A percentile compares a stretch with the other conserved stretches of the same genome.
Evolutionary conservation across 1,140 invertebrate genomes (phyloP).

Genomic region (Saxidomus purpurata): DNA sequence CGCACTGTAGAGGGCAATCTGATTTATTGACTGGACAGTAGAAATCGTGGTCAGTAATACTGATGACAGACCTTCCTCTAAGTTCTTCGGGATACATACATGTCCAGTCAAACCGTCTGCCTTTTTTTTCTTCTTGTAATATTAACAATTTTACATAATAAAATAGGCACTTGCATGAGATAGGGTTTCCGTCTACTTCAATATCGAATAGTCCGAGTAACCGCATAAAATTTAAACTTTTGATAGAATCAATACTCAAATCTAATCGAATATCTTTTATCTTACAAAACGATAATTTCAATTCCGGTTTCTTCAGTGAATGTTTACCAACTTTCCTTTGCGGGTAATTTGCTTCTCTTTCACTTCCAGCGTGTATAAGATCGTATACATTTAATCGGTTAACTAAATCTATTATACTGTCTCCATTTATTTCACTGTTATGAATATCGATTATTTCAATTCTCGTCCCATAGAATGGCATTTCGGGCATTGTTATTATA

Average conservation of each 20-base stretch:
- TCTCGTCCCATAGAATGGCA: background rate
- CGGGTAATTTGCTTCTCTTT: background rate
- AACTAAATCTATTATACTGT: background rate
- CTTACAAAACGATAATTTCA: background rate
- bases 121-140: background rate
- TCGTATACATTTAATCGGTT: background rate
- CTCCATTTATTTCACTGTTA: background rate
- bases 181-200: background rate
- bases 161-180: background rate
- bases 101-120: background rate
- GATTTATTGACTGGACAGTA: background rate
- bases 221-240: background rate
- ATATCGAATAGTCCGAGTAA: background rate
- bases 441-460: background rate
- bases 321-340: background rate
- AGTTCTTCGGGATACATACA: background rate
- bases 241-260: background rate
- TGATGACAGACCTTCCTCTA: background rate
- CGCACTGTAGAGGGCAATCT: background rate
- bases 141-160: background rate
- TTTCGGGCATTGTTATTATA: background rate
- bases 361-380: background rate
- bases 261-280: background rate
- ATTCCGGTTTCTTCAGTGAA: background rate
- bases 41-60: background rate